Percentiles rank a stretch among this genome's conserved stretches.
phyloP scores from a whole-genome alignment of 2,888 invertebrate genomes.

The Ormyrus thymus region DNA sequence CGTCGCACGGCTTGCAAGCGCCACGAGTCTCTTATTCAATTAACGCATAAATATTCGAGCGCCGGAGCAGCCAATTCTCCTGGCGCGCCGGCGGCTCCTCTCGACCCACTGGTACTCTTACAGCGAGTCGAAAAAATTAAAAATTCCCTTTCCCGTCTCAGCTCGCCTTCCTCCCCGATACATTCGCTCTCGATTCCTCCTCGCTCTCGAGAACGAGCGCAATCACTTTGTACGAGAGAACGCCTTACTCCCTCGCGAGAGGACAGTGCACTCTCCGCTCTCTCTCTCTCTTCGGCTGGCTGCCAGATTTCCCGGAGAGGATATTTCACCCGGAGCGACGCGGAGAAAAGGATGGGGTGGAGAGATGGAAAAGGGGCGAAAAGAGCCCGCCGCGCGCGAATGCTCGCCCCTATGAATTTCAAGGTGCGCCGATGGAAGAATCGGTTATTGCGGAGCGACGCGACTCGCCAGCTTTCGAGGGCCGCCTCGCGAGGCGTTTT shows the following conservation, averaged over 20 bases:
- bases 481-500: no score
- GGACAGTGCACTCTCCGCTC: no score
- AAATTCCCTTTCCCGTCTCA: constrained; percentile 8
- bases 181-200: constrained; percentile 2
- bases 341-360: background rate
- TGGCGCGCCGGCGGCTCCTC: no score
- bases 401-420: constrained; percentile 40
- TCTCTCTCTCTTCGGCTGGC: constrained; percentile 2
- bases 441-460: constrained; percentile 34
- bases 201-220: constrained; percentile 16
- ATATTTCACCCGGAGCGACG: constrained; percentile 30
- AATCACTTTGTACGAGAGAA: constrained; percentile 29
- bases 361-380: background rate
- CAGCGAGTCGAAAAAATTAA: constrained; percentile 3
- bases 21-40: no score
- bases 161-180: constrained; percentile 4
- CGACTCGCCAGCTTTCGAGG: no score
- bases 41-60: no score
- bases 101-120: no score
- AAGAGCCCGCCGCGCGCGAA: constrained; percentile 9
- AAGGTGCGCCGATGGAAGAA: constrained; percentile 28
- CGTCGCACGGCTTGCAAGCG: no score
- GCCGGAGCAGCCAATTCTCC: no score
- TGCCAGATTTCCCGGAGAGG: constrained; percentile 45
- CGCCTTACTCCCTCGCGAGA: no score